These are phyloP conservation scores for Trematocara zebra DNA, from an alignment of 2,113 vertebrate genomes.

Conservation along the genomic window DNA sequence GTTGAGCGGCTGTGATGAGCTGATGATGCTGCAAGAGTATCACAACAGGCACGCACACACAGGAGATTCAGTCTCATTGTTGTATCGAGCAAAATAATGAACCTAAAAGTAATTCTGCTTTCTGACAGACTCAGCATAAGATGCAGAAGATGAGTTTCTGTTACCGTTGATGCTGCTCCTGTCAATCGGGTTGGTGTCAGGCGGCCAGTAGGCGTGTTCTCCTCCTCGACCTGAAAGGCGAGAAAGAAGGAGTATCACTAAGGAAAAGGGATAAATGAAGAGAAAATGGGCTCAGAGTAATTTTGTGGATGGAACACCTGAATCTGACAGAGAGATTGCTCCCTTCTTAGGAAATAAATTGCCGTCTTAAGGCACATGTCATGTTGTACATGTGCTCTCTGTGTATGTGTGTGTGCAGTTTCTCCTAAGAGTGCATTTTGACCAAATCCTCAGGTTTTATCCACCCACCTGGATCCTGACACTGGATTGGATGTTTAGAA, in stretches of 20 bases:
- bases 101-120: neutral
- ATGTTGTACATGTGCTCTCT: neutral
- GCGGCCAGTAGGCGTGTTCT: constrained; percentile 86
- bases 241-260: neutral
- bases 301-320: neutral
- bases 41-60: neutral
- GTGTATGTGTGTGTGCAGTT: neutral
- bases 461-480: neutral
- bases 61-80: neutral
- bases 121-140: neutral
- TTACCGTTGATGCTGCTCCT: constrained; percentile 90
- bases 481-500: neutral
- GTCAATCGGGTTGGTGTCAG: constrained; percentile 87
- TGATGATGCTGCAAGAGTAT: neutral
- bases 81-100: neutral
- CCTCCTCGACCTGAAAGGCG: constrained; percentile 82
- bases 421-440: neutral
- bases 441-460: neutral
- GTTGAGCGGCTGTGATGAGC: neutral
- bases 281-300: neutral
- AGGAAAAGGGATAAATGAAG: neutral
- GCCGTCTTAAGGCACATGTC: neutral
- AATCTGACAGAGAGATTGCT: neutral
- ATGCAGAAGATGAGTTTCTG: neutral
- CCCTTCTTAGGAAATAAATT: constrained; percentile 1